Conservation (phyloP, 2,888 invertebrate genomes). For the Agriotes lineatus region DNA sequence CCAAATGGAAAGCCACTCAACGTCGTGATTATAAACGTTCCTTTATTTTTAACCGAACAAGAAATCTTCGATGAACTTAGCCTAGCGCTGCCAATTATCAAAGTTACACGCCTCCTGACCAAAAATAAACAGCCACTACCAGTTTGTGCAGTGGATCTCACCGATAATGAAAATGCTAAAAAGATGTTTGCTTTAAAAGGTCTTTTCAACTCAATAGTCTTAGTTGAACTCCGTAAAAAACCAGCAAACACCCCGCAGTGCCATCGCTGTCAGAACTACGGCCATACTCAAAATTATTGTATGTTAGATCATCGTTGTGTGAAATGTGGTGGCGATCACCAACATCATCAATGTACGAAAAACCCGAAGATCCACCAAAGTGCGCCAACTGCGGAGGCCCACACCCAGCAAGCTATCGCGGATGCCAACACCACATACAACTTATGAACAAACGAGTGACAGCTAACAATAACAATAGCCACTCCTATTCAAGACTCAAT, state of each 20-base stretch:
- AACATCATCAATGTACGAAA: not conserved
- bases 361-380: too few species aligned
- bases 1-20: not conserved
- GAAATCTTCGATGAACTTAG: not conserved
- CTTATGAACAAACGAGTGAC: not conserved
- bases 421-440: not conserved
- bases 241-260: not conserved
- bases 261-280: not conserved
- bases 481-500: not conserved
- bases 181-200: not conserved
- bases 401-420: not conserved
- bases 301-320: not conserved
- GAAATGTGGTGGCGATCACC: not conserved
- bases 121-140: conserved; percentile 5
- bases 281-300: too few species aligned
- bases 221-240: not conserved
- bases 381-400: too few species aligned
- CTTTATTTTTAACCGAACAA: not conserved
- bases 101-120: not conserved
- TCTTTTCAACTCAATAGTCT: not conserved
- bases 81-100: not conserved
- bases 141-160: not conserved
- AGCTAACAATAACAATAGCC: not conserved
- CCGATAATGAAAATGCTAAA: not conserved
- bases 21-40: not conserved